phyloP scores from a whole-genome alignment of 2,113 vertebrate species.

The Ranitomeya imitator region DNA sequence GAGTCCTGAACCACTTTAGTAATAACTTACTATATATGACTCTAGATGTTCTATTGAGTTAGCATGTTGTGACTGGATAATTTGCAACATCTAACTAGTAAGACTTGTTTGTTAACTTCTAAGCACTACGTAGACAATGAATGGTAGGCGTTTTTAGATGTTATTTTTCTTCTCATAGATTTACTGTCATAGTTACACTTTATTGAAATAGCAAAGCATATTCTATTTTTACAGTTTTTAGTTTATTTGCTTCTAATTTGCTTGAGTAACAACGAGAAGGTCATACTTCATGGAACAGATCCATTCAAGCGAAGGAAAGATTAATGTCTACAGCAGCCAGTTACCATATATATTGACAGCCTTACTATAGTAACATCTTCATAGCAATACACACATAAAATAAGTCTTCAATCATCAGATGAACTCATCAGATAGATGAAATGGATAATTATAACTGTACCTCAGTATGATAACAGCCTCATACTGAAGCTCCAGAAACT shows the following conservation, averaged over 20 bases:
- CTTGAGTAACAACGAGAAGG: slow-evolving; percentile 18
- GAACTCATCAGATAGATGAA: background rate
- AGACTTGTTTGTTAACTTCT: background rate
- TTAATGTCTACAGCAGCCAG: slow-evolving; percentile 9
- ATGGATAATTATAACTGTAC: background rate
- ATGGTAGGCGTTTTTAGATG: background rate
- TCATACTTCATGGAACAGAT: slow-evolving; percentile 2
- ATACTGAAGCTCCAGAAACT: too few relatives aligned
- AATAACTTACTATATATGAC: background rate
- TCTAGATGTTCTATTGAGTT: background rate
- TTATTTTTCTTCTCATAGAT: slow-evolving; percentile 18
- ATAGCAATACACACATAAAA: background rate
- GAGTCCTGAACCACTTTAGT: background rate
- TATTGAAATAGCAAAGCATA: background rate
- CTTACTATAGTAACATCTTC: background rate
- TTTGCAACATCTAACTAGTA: background rate
- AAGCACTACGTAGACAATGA: background rate
- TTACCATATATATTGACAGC: slow-evolving; percentile 33
- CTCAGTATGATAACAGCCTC: too few relatives aligned
- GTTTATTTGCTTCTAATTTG: slow-evolving; percentile 38
- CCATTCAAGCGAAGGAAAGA: slow-evolving; percentile 15
- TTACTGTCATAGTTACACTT: slow-evolving; percentile 5
- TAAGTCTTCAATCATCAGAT: slow-evolving; percentile 18
- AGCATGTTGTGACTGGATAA: background rate
- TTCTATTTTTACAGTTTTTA: slow-evolving; percentile 38